Base-by-base conservation (phyloP, 2,797 vertebrate species). In the Balearica regulorum region DNA sequence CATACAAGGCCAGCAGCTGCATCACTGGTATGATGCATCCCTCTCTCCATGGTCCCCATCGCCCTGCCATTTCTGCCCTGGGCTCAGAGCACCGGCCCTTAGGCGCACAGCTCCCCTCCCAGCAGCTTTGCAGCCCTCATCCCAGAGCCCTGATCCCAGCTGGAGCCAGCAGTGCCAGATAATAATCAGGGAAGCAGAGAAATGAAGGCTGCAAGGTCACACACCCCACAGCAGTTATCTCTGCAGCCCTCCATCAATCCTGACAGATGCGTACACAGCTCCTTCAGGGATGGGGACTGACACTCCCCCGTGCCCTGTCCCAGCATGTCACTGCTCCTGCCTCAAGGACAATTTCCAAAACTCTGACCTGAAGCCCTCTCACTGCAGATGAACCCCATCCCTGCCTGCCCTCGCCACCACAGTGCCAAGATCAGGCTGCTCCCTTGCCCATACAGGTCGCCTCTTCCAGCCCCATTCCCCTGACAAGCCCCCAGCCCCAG, bases 161-260 rank as follows among this genome's bases (percentile, higher is more conserved):
- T 96, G 96, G 71, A 94, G 61, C 55, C 19, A 0, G 58, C 83
- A 79, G 37, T 58, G 58, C 33, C 75, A 77, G 87, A 91, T 89
- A 92, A 95, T 94, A 46, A 94, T 39, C 89, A 87, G 39, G 16
- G 68, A 89, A 89, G 75, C 5, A 0, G 11, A 85, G 68, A 94
- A 93, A 96, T 83, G 33, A 93, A 80, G 76, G 79, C 78, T 93
- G 70, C 43, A 79, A 96, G 91, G 95, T 96, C 95, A 96, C 0
- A 0, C 43, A 84, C 62, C 91, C 73, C 89, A 62, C 73, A 91
- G 89, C 82, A 75, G 78, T 9, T 9, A 65, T 20, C 62, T 70
- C 84, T 44, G 75, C 71, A 72, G 65, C 58, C 66, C 60, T 91
- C 68, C 93, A 93, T 97, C 93, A 90, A 71, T 91, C 91, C 76